phyloP scores from a whole-genome alignment of 2,797 vertebrate genomes.

The Sylvilagus floridanus region DNA sequence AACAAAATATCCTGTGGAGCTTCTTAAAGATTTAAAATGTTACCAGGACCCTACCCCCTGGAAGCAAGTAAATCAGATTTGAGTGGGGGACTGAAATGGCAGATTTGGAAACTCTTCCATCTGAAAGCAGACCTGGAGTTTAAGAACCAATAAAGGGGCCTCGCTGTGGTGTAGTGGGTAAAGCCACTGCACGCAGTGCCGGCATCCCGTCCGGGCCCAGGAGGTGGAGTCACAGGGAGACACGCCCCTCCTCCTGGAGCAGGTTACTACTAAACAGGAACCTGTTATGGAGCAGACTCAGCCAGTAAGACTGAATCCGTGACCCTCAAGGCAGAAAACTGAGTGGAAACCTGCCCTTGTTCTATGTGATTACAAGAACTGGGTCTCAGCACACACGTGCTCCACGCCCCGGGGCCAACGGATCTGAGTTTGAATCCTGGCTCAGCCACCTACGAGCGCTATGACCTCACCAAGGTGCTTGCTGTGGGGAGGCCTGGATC shows the following conservation, averaged over 20 bases:
- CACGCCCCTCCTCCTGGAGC: too few species aligned
- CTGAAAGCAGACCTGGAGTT: slow-evolving; percentile 39
- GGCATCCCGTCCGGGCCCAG: too few species aligned
- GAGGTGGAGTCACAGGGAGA: too few species aligned
- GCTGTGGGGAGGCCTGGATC: not conserved
- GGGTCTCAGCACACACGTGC: not conserved
- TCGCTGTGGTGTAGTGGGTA: not conserved
- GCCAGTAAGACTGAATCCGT: not conserved
- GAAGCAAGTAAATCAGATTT: not conserved
- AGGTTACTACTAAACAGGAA: too few species aligned
- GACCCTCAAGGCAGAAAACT: not conserved
- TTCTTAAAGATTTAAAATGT: not conserved
- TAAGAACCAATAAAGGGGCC: not conserved
- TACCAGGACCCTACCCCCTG: not conserved
- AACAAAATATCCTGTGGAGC: not conserved
- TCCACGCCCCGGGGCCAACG: not conserved
- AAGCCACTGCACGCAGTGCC: too few species aligned
- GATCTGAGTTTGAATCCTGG: too few species aligned
- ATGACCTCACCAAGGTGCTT: not conserved
- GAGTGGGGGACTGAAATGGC: not conserved
- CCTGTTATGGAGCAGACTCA: too few species aligned
- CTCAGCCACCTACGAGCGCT: not conserved
- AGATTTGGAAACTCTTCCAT: not conserved
- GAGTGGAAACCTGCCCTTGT: not conserved
- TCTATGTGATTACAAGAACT: not conserved